Evolutionary conservation across 2,797 vertebrate genomes (phyloP).

Genomic region (Odontamblyopus lacepedii): DNA sequence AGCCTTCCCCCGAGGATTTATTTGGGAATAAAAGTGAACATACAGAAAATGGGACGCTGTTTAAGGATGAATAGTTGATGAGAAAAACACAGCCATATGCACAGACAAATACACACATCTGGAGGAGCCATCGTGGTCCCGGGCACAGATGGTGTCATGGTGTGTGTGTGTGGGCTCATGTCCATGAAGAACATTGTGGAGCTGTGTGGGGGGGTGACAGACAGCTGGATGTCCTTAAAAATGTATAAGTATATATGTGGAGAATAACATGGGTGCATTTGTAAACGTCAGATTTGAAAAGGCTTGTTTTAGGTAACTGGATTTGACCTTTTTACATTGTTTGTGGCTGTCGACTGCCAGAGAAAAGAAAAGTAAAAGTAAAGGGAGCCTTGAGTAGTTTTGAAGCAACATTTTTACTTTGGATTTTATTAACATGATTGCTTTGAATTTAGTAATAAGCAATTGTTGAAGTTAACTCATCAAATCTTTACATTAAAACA

Average conservation of each 20-base stretch:
- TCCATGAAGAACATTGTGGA: slow-evolving; percentile 8
- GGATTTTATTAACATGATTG: too few species aligned
- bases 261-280: neutral
- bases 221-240: slow-evolving; percentile 32
- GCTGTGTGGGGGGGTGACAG: slow-evolving; percentile 44
- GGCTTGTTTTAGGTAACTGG: too few species aligned
- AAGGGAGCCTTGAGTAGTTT: too few species aligned
- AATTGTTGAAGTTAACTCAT: too few species aligned
- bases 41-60: slow-evolving; percentile 38
- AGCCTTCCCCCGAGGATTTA: slow-evolving; percentile 21
- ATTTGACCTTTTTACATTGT: too few species aligned
- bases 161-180: neutral
- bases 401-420: too few species aligned
- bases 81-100: slow-evolving; percentile 18
- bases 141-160: slow-evolving; percentile 1
- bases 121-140: slow-evolving; percentile 21
- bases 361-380: too few species aligned
- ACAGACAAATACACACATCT: slow-evolving; percentile 50
- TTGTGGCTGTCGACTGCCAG: too few species aligned
- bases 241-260: neutral
- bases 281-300: neutral
- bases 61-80: slow-evolving; percentile 39
- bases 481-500: too few species aligned
- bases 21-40: slow-evolving; percentile 22
- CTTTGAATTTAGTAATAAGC: too few species aligned